phyloP scores from a whole-genome alignment of 1,140 invertebrate genomes.

The Hyles euphorbiae region DNA sequence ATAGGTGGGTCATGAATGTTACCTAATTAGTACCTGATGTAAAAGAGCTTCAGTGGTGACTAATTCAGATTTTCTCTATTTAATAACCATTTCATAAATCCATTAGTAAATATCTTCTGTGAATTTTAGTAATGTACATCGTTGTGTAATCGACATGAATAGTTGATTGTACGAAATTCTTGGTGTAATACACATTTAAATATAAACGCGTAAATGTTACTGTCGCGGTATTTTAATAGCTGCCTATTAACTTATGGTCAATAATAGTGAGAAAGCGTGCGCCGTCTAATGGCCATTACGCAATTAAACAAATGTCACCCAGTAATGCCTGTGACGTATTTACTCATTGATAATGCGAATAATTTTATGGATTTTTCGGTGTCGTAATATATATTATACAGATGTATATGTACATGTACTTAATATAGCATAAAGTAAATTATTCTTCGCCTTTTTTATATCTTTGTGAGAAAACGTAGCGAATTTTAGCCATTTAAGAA shows the following conservation, averaged over 20 bases:
- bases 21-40: no score
- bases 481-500: no score
- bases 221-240: constrained; percentile 13
- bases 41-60: no score
- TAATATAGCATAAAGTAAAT: no score
- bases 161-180: neutral
- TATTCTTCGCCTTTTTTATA: no score
- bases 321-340: constrained; percentile 10
- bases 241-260: constrained; percentile 8
- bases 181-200: neutral
- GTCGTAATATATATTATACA: neutral
- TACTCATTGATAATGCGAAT: neutral
- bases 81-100: no score
- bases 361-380: neutral
- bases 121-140: neutral
- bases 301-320: constrained; percentile 13
- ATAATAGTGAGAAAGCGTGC: constrained; percentile 24
- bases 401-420: neutral
- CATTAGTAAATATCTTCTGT: neutral
- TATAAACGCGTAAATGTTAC: neutral
- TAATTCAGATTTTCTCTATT: no score
- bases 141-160: neutral
- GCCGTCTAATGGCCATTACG: constrained; percentile 25
- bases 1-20: no score
- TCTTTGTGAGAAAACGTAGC: constrained; percentile 1